Conservation (phyloP, 2,888 invertebrate species). For the Neuroscelio doddi region DNA sequence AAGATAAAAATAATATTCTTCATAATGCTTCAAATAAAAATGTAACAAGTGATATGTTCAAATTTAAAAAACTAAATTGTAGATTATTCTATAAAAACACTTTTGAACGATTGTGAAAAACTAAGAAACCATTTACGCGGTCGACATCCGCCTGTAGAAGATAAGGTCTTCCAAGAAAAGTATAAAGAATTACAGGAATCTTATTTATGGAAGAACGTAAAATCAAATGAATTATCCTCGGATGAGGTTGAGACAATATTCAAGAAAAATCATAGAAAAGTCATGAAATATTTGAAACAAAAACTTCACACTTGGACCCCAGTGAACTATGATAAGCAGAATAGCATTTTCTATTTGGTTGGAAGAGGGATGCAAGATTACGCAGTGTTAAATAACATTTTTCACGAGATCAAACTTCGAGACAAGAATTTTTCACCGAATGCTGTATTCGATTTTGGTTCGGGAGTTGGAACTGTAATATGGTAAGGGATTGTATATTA, state of each 20-base stretch:
- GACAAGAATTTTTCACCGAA: slow-evolving; percentile 82
- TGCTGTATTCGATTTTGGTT: slow-evolving; percentile 92
- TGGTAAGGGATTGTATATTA: slow-evolving; percentile 74
- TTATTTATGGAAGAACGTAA: slow-evolving; percentile 53
- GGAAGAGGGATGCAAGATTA: slow-evolving; percentile 84
- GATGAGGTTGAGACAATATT: slow-evolving; percentile 68
- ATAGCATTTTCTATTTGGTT: slow-evolving; percentile 81
- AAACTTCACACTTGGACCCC: slow-evolving; percentile 84
- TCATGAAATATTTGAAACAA: slow-evolving; percentile 75
- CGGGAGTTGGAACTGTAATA: slow-evolving; percentile 88
- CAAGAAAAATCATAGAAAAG: slow-evolving; percentile 74
- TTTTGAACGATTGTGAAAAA: slow-evolving; percentile 74
- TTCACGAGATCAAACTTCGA: slow-evolving; percentile 81
- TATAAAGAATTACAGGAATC: slow-evolving; percentile 53
- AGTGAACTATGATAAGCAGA: slow-evolving; percentile 79
- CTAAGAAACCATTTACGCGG: slow-evolving; percentile 77
- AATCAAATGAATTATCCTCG: slow-evolving; percentile 68
- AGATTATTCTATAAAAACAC: slow-evolving; percentile 62
- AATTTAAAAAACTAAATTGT: background rate
- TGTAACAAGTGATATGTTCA: too few species aligned
- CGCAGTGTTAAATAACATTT: slow-evolving; percentile 79
- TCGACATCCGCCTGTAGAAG: slow-evolving; percentile 80
- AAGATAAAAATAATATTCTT: slow-evolving; percentile 2
- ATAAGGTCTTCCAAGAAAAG: slow-evolving; percentile 73
- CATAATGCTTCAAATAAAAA: slow-evolving; percentile 3